Evolutionary conservation across 2,113 vertebrate species (phyloP).

Genomic region (Struthio camelus): DNA sequence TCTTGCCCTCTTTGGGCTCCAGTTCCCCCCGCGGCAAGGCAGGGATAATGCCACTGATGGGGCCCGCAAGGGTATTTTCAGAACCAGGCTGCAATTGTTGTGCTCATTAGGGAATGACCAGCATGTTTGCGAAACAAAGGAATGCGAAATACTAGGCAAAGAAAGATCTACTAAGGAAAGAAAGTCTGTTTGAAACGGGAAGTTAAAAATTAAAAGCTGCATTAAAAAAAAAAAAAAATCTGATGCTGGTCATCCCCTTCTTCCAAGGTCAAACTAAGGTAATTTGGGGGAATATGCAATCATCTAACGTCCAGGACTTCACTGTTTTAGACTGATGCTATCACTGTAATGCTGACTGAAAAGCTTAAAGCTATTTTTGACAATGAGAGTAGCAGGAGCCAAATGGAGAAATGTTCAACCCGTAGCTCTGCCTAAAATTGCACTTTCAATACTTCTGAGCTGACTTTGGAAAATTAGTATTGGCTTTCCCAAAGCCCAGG

Average conservation of each 20-base stretch:
- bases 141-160: not conserved
- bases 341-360: conserved; percentile 9
- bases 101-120: not conserved
- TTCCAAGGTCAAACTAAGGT: not conserved
- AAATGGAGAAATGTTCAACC: not conserved
- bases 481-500: conserved; percentile 45
- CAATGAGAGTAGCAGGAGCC: conserved; percentile 19
- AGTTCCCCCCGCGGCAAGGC: not conserved
- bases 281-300: not conserved
- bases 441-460: not conserved
- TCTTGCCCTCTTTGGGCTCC: not conserved
- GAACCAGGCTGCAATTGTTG: not conserved
- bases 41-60: not conserved
- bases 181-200: not conserved
- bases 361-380: conserved; percentile 21
- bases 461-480: conserved; percentile 10
- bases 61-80: not conserved
- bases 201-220: conserved; percentile 16
- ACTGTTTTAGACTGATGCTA: not conserved
- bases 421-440: not conserved
- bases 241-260: not conserved
- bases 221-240: not conserved
- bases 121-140: not conserved
- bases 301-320: not conserved
- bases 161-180: not conserved